phyloP scores from a whole-genome alignment of 2,888 invertebrate genomes.

The Tetramorium bicarinatum region DNA sequence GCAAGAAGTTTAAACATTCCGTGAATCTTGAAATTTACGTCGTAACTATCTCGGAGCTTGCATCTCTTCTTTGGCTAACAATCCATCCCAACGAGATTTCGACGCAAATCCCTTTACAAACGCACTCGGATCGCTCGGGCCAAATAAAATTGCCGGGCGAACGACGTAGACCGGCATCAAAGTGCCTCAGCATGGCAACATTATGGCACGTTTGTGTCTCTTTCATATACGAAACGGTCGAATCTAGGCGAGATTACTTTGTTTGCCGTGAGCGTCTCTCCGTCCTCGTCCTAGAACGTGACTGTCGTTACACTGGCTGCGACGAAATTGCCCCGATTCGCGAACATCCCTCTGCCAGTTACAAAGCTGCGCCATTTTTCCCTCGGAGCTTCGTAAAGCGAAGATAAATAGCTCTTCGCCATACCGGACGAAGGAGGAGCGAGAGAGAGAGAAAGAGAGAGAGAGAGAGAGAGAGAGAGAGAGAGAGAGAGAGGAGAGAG shows the following conservation, averaged over 20 bases:
- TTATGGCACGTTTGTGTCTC: slow-evolving; percentile 59
- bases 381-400: slow-evolving; percentile 78
- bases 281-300: slow-evolving; percentile 67
- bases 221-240: slow-evolving; percentile 58
- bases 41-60: slow-evolving; percentile 17
- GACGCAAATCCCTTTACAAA: slow-evolving; percentile 53
- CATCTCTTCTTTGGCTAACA: slow-evolving; percentile 30
- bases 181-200: slow-evolving; percentile 36
- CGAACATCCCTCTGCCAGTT: slow-evolving; percentile 79
- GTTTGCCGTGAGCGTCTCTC: slow-evolving; percentile 64
- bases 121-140: slow-evolving; percentile 48
- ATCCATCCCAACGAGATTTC: slow-evolving; percentile 39
- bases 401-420: slow-evolving; percentile 80
- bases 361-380: slow-evolving; percentile 81
- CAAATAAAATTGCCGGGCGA: slow-evolving; percentile 61
- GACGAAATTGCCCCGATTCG: slow-evolving; percentile 81
- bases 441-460: slow-evolving; percentile 22
- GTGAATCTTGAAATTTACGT: slow-evolving; percentile 23
- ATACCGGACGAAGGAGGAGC: slow-evolving; percentile 52
- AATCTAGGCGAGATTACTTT: slow-evolving; percentile 74
- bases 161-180: slow-evolving; percentile 59
- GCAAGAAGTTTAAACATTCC: slow-evolving; percentile 2
- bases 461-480: slow-evolving; percentile 50
- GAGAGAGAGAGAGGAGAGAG: slow-evolving; percentile 8
- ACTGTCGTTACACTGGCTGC: slow-evolving; percentile 76